Evolutionary conservation across 2,888 invertebrate species (phyloP).

Genomic region (Nowickia ferox): DNA sequence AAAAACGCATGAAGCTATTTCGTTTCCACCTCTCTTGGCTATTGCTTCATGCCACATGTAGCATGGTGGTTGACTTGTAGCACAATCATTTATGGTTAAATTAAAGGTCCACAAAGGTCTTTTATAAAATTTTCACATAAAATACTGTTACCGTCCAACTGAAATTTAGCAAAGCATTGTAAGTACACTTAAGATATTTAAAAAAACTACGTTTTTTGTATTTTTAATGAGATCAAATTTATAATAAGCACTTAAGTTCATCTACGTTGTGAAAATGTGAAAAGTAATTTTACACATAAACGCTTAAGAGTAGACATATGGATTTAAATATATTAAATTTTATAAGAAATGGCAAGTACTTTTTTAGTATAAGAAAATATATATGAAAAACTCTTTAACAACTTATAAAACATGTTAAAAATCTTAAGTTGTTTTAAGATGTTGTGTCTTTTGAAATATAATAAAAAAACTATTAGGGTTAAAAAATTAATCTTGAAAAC

Average conservation of each 20-base stretch:
- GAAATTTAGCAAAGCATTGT: no score
- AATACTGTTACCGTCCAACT: no score
- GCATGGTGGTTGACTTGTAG: conserved; percentile 20
- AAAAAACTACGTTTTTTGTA: no score
- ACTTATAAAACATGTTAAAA: conserved; percentile 15
- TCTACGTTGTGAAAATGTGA: no score
- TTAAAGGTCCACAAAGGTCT: conserved; percentile 61
- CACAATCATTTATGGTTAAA: conserved; percentile 52
- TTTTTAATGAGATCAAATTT: no score
- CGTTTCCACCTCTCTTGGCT: conserved; percentile 47
- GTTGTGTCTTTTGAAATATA: conserved; percentile 13
- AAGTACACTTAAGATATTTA: no score
- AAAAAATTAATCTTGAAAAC: no score
- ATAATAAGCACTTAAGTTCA: no score
- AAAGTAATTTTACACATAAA: no score
- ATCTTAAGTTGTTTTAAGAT: conserved; percentile 9
- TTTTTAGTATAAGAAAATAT: conserved; percentile 18
- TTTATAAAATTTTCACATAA: no score
- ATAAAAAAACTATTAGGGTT: no score
- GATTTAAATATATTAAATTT: conserved; percentile 30
- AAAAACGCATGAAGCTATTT: conserved; percentile 56
- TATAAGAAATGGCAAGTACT: conserved; percentile 1
- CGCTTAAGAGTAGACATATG: no score
- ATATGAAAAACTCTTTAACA: conserved; percentile 6
- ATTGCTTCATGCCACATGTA: conserved; percentile 66